These are phyloP conservation scores for Alsophila aescularia DNA, from an alignment of 2,888 invertebrate species.

Conservation along the genomic window DNA sequence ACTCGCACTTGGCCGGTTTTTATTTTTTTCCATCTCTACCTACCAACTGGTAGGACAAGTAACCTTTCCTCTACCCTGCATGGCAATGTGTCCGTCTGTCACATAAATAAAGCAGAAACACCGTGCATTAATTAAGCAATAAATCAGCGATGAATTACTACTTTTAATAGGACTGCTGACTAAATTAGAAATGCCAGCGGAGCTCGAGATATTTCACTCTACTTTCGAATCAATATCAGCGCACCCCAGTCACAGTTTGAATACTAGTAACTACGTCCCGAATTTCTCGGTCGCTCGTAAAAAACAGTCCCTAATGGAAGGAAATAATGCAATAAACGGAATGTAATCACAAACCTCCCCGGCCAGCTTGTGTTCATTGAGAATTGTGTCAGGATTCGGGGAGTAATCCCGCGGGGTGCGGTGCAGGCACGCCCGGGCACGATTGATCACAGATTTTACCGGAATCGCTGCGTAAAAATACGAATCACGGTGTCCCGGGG, in stretches of 20 bases:
- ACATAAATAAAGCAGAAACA: conserved; percentile 18
- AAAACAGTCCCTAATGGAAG: conserved; percentile 54
- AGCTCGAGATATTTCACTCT: conserved; percentile 13
- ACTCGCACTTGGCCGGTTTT: no score
- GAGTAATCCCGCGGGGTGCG: conserved; percentile 59
- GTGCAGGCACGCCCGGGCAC: conserved; percentile 59
- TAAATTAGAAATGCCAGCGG: conserved; percentile 13
- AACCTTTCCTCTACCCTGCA: background rate
- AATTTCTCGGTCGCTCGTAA: conserved; percentile 13
- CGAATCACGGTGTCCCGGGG: conserved; percentile 38
- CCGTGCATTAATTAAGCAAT: conserved; percentile 9
- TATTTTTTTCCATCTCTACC: background rate
- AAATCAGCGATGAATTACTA: conserved; percentile 17
- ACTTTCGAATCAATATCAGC: conserved; percentile 18
- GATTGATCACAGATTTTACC: conserved; percentile 66
- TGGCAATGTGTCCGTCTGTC: conserved; percentile 14
- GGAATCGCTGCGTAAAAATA: conserved; percentile 50
- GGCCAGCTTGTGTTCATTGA: conserved; percentile 36
- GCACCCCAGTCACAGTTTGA: conserved; percentile 24
- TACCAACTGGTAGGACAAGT: background rate
- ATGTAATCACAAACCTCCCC: conserved; percentile 64
- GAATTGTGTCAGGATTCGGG: conserved; percentile 23
- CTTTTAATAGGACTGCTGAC: conserved; percentile 5
- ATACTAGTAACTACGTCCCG: no score
- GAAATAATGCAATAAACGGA: conserved; percentile 68